Evolutionary conservation across 2,113 vertebrate species (phyloP), one percentile per base, ranked within the genome.

Genomic region (Anser brachyrhynchus): DNA sequence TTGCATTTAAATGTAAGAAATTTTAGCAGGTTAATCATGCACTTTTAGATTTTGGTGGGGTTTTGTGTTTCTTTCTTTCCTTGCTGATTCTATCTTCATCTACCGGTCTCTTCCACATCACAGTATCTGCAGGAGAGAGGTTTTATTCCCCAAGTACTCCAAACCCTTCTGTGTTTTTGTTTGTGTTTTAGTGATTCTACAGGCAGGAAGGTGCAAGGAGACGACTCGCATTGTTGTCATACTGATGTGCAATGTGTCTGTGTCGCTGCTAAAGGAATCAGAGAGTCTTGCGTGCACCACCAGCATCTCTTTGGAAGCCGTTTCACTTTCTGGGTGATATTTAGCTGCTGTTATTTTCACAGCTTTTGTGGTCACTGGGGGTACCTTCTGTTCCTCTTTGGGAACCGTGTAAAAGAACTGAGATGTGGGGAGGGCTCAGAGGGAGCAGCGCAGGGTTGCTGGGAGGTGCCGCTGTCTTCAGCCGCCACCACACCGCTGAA

Each of bases 401-500:
- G 54, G 66, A 39, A 5, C 6, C 4, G 29, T 20, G 12, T 23
- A 21, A 73, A 8, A 43, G 58, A 71, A 52, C 12, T 14, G 25
- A 71, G 58, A 49, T 2, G 0, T 6, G 1, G 69, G 49, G 65
- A 7, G 31, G 10, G 20, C 21, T 22, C 13, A 2, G 67, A 10
- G 28, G 10, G 39, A 43, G 2, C 69, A 17, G 64, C 31, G 43
- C 35, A 26, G 35, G 35, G 35, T 37, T 39, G 35, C 62, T 41
- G 61, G 12, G 37, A 17, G 17, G 62, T 29, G 62, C 62, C 29
- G 52, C 15, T 25, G 1, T 46, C 54, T 28, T 14, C 61, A 26
- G 43, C 58, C 23, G 21, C 39, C 75, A 3, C 0, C 11, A 2
- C 64, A 5, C 19, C 1, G 6, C 52, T 41, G 3, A 39, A 39